Percentiles rank a stretch among this genome's conserved stretches.
These are phyloP conservation scores for Gadus macrocephalus DNA, from an alignment of 2,113 vertebrate genomes.

Conservation along the genomic window DNA sequence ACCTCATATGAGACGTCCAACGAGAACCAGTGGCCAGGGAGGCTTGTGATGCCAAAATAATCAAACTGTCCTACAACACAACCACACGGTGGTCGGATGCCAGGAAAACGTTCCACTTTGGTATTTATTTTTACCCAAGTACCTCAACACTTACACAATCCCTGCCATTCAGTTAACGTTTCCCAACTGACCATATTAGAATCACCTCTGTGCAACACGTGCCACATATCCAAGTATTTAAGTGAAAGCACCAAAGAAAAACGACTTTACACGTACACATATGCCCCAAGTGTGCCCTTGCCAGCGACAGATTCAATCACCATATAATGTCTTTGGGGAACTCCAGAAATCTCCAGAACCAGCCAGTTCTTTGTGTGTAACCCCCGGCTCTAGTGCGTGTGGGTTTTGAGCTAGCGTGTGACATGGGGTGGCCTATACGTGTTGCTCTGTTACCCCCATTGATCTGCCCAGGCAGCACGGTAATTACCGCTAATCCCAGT, in stretches of 20 bases:
- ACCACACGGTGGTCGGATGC: not conserved
- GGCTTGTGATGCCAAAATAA: not conserved
- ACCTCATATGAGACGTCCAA: not conserved
- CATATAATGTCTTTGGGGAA: no score
- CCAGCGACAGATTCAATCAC: no score
- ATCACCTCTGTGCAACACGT: no score
- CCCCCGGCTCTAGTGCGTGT: not conserved
- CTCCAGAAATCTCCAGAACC: no score
- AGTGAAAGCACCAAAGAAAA: no score
- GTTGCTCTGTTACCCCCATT: conserved; percentile 47
- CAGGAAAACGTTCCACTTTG: not conserved
- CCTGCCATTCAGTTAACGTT: not conserved
- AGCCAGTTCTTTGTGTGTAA: no score
- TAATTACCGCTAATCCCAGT: conserved; percentile 70
- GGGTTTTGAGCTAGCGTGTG: conserved; percentile 42
- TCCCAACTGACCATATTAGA: no score
- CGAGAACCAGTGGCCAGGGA: not conserved
- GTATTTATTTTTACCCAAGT: not conserved
- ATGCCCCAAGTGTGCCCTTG: no score
- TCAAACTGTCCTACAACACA: not conserved
- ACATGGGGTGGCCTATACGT: conserved; percentile 51
- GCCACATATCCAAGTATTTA: no score
- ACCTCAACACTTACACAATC: not conserved
- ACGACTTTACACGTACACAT: no score
- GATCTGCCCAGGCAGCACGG: conserved; percentile 54